A percentile compares a stretch with the other conserved stretches of the same genome.
Evolutionary conservation across 2,113 vertebrate genomes (phyloP).

Genomic region (Sialia sialis): DNA sequence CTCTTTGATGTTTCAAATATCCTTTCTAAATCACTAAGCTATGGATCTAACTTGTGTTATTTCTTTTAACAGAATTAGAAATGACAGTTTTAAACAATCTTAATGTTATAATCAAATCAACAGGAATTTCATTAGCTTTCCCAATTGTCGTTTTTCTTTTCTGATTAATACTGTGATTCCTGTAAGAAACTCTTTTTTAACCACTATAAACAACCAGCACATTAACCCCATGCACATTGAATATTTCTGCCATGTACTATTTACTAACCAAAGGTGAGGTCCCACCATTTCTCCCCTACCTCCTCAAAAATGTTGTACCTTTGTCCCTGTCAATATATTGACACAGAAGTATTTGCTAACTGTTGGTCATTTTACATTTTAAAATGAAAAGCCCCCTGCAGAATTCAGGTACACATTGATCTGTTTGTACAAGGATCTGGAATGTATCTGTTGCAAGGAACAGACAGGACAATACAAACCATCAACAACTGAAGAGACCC

Average conservation of each 20-base stretch:
- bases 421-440: neutral
- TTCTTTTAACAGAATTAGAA: slow-evolving; percentile 59
- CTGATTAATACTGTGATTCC: slow-evolving; percentile 44
- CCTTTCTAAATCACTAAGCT: neutral
- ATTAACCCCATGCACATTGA: neutral
- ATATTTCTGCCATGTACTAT: neutral
- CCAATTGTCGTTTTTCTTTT: slow-evolving; percentile 24
- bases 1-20: neutral
- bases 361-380: neutral
- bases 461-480: neutral
- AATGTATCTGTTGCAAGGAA: neutral
- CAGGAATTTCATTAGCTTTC: slow-evolving; percentile 47
- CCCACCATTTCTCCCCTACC: neutral
- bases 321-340: neutral
- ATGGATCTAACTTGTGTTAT: slow-evolving; percentile 5
- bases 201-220: neutral
- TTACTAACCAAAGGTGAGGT: neutral
- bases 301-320: neutral
- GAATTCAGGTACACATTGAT: slow-evolving; percentile 17
- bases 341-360: slow-evolving; percentile 9
- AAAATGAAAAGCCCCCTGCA: neutral
- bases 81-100: slow-evolving; percentile 55
- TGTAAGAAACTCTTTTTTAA: slow-evolving; percentile 40
- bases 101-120: slow-evolving; percentile 61
- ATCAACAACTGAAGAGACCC: neutral